phyloP scores from a whole-genome alignment of 2,113 vertebrate species.

The Toxostoma redivivum region DNA sequence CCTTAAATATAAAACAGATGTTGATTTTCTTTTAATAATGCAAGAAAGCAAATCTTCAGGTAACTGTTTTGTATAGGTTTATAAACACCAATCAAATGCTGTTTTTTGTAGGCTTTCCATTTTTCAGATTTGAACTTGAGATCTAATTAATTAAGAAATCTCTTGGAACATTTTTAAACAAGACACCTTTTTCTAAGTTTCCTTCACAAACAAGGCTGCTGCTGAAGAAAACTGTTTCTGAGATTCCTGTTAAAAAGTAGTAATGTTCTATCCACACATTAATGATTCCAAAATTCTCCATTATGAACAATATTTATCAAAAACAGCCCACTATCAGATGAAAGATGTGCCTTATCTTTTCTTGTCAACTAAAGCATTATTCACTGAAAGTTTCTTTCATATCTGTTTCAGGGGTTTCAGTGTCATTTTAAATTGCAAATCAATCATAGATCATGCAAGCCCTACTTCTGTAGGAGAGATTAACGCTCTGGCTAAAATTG shows the following conservation, averaged over 20 bases:
- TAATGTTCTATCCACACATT: constrained; percentile 84
- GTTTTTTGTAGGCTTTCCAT: neutral
- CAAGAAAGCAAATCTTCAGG: neutral
- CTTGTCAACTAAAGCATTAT: constrained; percentile 91
- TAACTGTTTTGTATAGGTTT: neutral
- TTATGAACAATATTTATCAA: constrained; percentile 96
- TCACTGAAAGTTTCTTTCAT: constrained; percentile 93
- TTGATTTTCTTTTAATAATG: neutral
- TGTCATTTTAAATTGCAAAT: constrained; percentile 97
- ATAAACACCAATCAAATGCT: neutral
- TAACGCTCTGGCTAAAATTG: constrained; percentile 87
- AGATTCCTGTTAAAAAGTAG: constrained; percentile 76
- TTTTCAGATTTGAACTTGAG: neutral
- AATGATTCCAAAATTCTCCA: constrained; percentile 86
- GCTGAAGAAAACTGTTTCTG: constrained; percentile 58
- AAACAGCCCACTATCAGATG: constrained; percentile 86
- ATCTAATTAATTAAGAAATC: constrained; percentile 3
- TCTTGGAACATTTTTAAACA: neutral
- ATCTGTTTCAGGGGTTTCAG: constrained; percentile 88
- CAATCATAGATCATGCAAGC: constrained; percentile 91
- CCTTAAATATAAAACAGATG: neutral
- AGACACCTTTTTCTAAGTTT: constrained; percentile 3
- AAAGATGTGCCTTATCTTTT: constrained; percentile 94
- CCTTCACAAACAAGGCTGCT: neutral
- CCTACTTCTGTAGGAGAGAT: constrained; percentile 82